Base-by-base conservation (phyloP, 1,140 invertebrate genomes). In the Batillaria attramentaria region DNA sequence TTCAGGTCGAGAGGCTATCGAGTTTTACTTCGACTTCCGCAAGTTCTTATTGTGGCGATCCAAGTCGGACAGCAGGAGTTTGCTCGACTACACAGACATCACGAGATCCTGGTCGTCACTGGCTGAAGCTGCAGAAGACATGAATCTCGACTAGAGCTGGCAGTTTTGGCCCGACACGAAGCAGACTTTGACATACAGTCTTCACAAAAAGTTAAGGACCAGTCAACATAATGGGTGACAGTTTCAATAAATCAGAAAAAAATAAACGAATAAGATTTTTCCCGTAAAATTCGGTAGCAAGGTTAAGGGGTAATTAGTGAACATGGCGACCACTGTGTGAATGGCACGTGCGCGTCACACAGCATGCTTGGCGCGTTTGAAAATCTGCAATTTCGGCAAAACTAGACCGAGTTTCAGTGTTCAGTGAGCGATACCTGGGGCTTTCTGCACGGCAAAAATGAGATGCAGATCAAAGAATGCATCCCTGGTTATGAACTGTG, bases 21-120 rank as follows among this genome's bases (percentile, higher is more conserved):
- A 75, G 37, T 37, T 13, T 10, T 75, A 75, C 73, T 75, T 75
- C 37, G 54, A 75, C 35, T 75, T 62, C 73, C 73, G 73, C 35
- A 75, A 75, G 73, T 65, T 75, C 54, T 1, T 75, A 24, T 54
- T 75, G 57, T 75, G 73, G 73, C 73, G 73, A 42, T 39, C 73
- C 54, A 75, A 75, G 73, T 8, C 35, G 20, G 73, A 75, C 73
- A 75, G 73, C 54, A 18, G 33, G 16, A 24, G 37, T 33, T 4
- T 41, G 35, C 28, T 62, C 35, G 73, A 75, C 57, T 75, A 42
- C 54, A 62, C 50, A 5, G 73, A 75, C 57, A 42, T 75, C 73
- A 75, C 73, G 0, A 18, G 73, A 18, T 75, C 73, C 35, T 75
- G 73, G 73, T 75, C 73, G 2, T 75, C 73, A 33, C 73, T 75